Base-by-base conservation (phyloP, 2,888 invertebrate species). In the Spatulosminthurus flaviceps region DNA sequence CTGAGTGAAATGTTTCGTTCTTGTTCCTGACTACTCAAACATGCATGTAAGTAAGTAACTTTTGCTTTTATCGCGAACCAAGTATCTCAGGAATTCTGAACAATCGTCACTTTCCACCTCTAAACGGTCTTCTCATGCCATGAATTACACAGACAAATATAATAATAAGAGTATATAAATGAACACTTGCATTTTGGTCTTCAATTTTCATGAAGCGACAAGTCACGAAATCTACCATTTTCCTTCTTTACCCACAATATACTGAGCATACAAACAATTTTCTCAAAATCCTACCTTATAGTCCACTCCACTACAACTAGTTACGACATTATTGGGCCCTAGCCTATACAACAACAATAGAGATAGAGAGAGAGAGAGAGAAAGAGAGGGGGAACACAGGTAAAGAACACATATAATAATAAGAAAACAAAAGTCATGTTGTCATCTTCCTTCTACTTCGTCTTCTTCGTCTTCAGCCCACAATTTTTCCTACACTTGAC, bases 131-230 rank as follows among this genome's bases (percentile, higher is more conserved):
- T 75, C 64, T 21, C 61, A 66, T 19, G 60, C 21, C 75, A 21
- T 64, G 51, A 51, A 73, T 73, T 73, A 43, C 43, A 28, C 66
- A 70, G 29, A 74, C 61, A 67, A 69, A 67, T 76, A 80, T 80
- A 77, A 80, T 80, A 77, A 80, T 77, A 72, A 77, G 67, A 69
- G 80, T 80, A 77, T 51, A 51, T 80, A 80, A 80, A 80, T 80
- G 80, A 80, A 80, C 80, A 71, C 77, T 76, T 67, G 64, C 61
- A 80, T 77, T 80, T 80, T 41, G 73, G 67, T 80, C 80, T 71
- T 76, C 77, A 76, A 77, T 76, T 77, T 80, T 80, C 80, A 64
- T 51, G 64, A 67, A 66, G 77, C 76, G 80, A 72, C 80, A 72
- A 80, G 80, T 80, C 80, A 80, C 80, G 80, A 80, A 76, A 42